Evolutionary conservation across 2,888 invertebrate species (phyloP), one percentile per base, ranked within the genome.

Genomic region (Acronicta alni): DNA sequence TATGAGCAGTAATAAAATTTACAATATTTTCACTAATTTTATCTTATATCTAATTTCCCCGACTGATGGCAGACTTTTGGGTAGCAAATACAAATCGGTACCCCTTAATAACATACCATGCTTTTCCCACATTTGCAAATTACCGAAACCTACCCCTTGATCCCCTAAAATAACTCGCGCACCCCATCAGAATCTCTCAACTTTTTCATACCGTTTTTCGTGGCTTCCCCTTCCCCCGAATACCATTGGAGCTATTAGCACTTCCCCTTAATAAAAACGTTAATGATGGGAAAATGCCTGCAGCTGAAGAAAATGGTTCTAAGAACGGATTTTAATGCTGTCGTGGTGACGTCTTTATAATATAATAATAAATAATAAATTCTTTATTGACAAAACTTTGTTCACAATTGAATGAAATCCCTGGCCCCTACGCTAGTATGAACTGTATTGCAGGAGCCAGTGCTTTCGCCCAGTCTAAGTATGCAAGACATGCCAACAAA

Each of bases 191-290:
- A 30, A 15, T 43, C 38, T 43, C 43, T 57, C 44, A 48, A 57
- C 38, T 75, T 72, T 66, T 75, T 73, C 67, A 35, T 57, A 32
- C 48, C 53, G 53, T 54, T 56, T 67, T 72, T 56, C 41, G 39
- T 56, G 16, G 44, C 16, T 41, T 26, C 65, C 69, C 38, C 32
- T 69, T 39, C 39, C 51, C 43, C 23, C 49, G 18, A 63, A 60
- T 60, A 17, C 69, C 57, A 63, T 63, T 46, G 61, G 43, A 15
- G 65, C 65, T 69, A 74, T 72, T 74, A 74, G 54, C 65, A 48
- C 49, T 59, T 61, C 51, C 53, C 65, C 47, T 65, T 41, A 35
- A 38, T 45, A 72, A 72, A 72, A 71, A 45, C 43, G n/a, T 32
- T 64, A 67, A 72, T 67, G 73, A 57, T 67, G 56, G 57, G 67